Base-by-base conservation (phyloP, 2,113 vertebrate genomes). In the Baryphthengus martii region DNA sequence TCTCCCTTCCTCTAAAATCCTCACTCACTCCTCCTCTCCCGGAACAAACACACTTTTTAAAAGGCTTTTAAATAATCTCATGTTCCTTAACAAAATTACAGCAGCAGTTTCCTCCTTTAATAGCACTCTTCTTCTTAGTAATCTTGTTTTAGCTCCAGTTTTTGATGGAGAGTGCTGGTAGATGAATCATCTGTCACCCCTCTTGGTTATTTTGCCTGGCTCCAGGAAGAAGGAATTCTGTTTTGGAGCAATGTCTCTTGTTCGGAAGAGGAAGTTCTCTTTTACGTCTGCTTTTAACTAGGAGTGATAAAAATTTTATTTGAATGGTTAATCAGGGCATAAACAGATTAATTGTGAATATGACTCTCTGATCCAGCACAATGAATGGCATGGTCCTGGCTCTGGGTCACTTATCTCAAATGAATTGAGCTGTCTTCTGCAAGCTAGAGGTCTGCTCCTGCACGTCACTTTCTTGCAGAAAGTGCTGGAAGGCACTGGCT, bases 11-110 rank as follows among this genome's bases (percentile, higher is more conserved):
- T 90, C 73, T 95, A 90, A 96, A 96, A 89, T 84, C 83, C 76
- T 92, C 68, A 85, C 55, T 93, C 33, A n/a, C 61, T 24, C 89
- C 73, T 78, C 85, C 81, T 88, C 88, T 94, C 80, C 70, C 37
- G 7, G 95, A 96, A 95, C 87, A 97, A 89, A 85, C 15, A 86
- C 78, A 76, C 63, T 90, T 95, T 95, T 92, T 5, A 92, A 96
- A 95, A 93, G 86, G 93, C 96, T 97, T 97, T 96, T 94, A 96
- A 96, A 94, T 95, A 97, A 96, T 94, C 86, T 96, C 58, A 12
- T 94, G 83, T 66, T 89, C 96, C 95, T 95, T 96, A 97, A 97
- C 86, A 89, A 90, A 96, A 96, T 97, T 97, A 96, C 70, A 79
- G 73, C 62, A 76, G 88, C 73, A 76, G 93, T 89, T 96, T 96